Evolutionary conservation across 2,888 invertebrate species (phyloP), one percentile per base, ranked within the genome.

Genomic region (Diarsia mendica): DNA sequence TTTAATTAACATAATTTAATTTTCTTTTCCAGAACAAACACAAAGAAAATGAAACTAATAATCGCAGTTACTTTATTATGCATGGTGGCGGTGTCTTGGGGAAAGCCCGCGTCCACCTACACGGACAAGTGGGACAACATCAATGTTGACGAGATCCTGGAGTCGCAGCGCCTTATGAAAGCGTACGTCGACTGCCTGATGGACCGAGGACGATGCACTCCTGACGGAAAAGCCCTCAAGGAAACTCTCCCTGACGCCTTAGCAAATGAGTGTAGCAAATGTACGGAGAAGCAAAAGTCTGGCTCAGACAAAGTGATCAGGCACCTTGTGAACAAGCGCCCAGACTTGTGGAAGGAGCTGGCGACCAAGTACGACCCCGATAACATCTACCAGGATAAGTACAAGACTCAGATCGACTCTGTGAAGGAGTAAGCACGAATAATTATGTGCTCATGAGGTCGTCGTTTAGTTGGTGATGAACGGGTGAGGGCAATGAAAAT

Each of bases 201-300:
- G 80, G 97, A 97, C 0, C 95, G 93, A 87, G 97, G 97, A 33
- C 96, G 96, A 20, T 98, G 98, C 91, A 97, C 98, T 18, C 96
- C 97, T 3, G 98, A 98, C 85, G 98, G 97, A 61, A 97, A 97
- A 81, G 97, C 97, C 84, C 92, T 96, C 2, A 96, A 96, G 76
- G 96, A 96, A 80, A 94, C 97, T 2, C 95, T 98, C 3, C 98
- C 98, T 0, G 98, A 98, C 83, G 98, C 98, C 0, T 91, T 98
- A 63, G 96, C 97, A 85, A 97, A 97, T 53, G 97, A 97, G 68
- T 98, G 98, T 92, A 91, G 93, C 67, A 98, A 98, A 91, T 98
- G 98, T 91, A 98, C 97, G 92, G 84, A 97, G 93, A 97, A 97
- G 97, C 96, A 96, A 78, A 96, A 95, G 80, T 75, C 84, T 2